phyloP scores from a whole-genome alignment of 2,888 invertebrate genomes.

The Lepidonotus clava region DNA sequence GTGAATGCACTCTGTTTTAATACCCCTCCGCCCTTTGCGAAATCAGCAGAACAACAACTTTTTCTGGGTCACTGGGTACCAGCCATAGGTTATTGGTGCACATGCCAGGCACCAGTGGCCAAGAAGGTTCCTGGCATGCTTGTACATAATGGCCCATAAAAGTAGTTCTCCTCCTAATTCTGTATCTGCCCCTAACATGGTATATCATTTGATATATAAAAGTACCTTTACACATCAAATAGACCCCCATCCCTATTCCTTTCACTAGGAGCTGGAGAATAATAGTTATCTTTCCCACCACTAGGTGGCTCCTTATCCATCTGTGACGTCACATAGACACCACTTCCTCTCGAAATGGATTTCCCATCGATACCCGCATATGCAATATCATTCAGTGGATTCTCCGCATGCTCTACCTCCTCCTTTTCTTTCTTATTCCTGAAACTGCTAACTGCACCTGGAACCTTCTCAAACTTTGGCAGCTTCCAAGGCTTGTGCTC shows the following conservation, averaged over 20 bases:
- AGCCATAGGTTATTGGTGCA: no score
- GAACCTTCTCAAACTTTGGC: slow-evolving; percentile 30
- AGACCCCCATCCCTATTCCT: not conserved
- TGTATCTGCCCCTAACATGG: no score
- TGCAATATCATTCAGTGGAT: not conserved
- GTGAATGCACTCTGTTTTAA: no score
- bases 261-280: not conserved
- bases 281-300: not conserved
- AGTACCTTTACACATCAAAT: not conserved
- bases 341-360: not conserved
- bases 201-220: no score
- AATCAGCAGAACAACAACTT: no score
- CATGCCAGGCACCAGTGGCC: no score
- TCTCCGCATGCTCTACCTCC: not conserved
- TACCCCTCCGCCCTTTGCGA: no score
- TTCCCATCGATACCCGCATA: slow-evolving; percentile 17
- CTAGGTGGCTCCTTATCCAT: not conserved
- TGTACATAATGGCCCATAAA: no score
- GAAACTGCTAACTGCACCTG: not conserved
- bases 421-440: not conserved
- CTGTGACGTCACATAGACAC: not conserved
- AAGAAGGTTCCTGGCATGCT: no score
- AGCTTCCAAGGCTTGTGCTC: slow-evolving; percentile 32
- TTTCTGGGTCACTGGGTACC: no score
- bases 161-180: no score